phyloP scores from a whole-genome alignment of 2,888 invertebrate genomes.

The Encarsia formosa region DNA sequence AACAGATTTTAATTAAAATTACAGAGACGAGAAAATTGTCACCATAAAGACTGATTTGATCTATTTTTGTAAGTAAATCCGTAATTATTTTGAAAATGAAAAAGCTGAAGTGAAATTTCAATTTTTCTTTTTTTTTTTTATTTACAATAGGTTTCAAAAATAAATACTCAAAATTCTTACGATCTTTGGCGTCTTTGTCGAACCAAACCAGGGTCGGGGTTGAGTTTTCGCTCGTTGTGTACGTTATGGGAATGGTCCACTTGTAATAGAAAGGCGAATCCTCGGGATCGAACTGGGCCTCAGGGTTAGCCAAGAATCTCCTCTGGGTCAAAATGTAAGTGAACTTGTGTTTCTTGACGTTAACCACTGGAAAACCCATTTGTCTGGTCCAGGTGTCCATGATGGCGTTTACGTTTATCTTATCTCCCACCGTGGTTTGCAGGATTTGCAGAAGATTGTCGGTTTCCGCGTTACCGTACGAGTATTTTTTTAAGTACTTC shows the following conservation, averaged over 20 bases:
- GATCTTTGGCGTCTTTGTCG: constrained; percentile 38
- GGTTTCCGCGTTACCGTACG: constrained; percentile 75
- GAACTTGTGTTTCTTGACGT: constrained; percentile 54
- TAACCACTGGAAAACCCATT: constrained; percentile 81
- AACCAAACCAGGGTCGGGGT: constrained; percentile 44
- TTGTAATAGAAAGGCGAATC: constrained; percentile 56
- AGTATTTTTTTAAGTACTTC: constrained; percentile 67
- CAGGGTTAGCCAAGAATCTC: constrained; percentile 70
- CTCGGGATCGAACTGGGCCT: constrained; percentile 52
- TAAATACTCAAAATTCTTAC: constrained; percentile 33
- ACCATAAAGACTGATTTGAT: too few relatives aligned
- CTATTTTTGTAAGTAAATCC: too few relatives aligned
- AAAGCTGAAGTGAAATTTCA: too few relatives aligned
- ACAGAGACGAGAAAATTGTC: too few relatives aligned
- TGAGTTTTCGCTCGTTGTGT: constrained; percentile 57
- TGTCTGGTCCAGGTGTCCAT: constrained; percentile 90
- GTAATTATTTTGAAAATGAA: too few relatives aligned
- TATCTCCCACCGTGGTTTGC: constrained; percentile 55
- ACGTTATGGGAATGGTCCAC: constrained; percentile 84
- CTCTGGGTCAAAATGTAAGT: constrained; percentile 65
- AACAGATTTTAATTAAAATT: too few relatives aligned
- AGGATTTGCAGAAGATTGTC: constrained; percentile 70
- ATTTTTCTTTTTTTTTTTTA: too few relatives aligned
- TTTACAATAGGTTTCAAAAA: too few relatives aligned
- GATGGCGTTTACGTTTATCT: constrained; percentile 58